These are phyloP conservation scores for Rutilus rutilus DNA, from an alignment of 2,113 vertebrate species.

Conservation along the genomic window DNA sequence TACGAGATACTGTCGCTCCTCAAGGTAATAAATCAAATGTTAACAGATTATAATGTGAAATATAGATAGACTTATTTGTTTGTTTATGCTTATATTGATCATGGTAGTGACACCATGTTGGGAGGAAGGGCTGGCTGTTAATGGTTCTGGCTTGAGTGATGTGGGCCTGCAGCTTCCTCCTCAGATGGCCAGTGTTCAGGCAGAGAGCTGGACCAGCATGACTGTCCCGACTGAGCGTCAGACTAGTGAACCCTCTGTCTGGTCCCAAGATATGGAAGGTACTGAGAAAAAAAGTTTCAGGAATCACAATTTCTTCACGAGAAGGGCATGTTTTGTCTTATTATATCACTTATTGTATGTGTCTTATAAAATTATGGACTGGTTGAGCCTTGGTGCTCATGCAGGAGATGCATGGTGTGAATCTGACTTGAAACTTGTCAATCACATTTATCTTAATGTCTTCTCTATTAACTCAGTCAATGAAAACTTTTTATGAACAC, in stretches of 20 bases:
- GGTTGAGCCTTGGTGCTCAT: neutral
- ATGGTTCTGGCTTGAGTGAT: constrained; percentile 42
- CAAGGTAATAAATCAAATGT: constrained; percentile 7
- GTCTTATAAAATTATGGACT: neutral
- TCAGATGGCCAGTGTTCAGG: constrained; percentile 23
- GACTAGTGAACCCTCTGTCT: constrained; percentile 11
- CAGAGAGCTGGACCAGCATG: constrained; percentile 41
- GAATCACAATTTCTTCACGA: neutral
- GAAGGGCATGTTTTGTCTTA: neutral
- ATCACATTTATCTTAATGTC: no score
- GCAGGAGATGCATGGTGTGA: neutral
- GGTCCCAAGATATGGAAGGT: constrained; percentile 58
- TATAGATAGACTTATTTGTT: no score
- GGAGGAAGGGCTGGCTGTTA: constrained; percentile 36
- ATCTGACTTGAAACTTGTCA: no score
- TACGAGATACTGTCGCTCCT: neutral
- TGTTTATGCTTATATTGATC: neutral
- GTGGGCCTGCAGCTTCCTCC: constrained; percentile 21
- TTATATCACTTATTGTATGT: neutral
- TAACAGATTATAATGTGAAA: neutral
- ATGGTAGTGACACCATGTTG: constrained; percentile 18
- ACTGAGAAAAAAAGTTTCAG: constrained; percentile 10
- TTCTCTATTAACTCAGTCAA: no score
- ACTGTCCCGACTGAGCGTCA: constrained; percentile 23
- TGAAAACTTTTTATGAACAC: no score